phyloP scores from a whole-genome alignment of 2,888 invertebrate genomes.

The Agonopterix arenella region DNA sequence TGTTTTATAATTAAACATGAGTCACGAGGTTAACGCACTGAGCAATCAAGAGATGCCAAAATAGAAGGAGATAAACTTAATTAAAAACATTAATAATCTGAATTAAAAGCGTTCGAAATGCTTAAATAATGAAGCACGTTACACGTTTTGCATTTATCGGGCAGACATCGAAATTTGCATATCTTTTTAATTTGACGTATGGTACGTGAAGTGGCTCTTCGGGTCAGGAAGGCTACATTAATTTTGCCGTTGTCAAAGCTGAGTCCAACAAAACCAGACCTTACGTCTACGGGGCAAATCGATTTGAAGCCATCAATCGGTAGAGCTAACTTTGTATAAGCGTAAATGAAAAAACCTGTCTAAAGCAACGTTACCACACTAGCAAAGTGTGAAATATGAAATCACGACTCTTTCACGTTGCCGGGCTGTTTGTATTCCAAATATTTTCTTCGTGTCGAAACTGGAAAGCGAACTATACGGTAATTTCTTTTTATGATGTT shows the following conservation, averaged over 20 bases:
- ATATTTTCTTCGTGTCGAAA: slow-evolving; percentile 66
- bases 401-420: slow-evolving; percentile 71
- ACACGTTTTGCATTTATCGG: slow-evolving; percentile 42
- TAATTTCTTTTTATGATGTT: slow-evolving; percentile 43
- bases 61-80: slow-evolving; percentile 66
- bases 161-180: slow-evolving; percentile 56
- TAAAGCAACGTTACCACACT: slow-evolving; percentile 54
- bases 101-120: slow-evolving; percentile 53
- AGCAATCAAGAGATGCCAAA: slow-evolving; percentile 44
- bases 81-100: slow-evolving; percentile 65
- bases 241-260: slow-evolving; percentile 3
- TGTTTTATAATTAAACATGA: slow-evolving; percentile 27
- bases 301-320: slow-evolving; percentile 17
- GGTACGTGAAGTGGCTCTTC: slow-evolving; percentile 28
- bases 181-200: slow-evolving; percentile 62
- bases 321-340: slow-evolving; percentile 21
- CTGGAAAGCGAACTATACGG: slow-evolving; percentile 40
- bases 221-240: slow-evolving; percentile 25
- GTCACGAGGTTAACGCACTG: slow-evolving; percentile 55
- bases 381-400: slow-evolving; percentile 75
- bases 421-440: slow-evolving; percentile 68
- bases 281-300: slow-evolving; percentile 18
- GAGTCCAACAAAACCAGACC: slow-evolving; percentile 21
- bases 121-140: slow-evolving; percentile 50
- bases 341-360: slow-evolving; percentile 60